Conservation (phyloP, 2,797 vertebrate species). For the Passerculus sandwichensis region DNA sequence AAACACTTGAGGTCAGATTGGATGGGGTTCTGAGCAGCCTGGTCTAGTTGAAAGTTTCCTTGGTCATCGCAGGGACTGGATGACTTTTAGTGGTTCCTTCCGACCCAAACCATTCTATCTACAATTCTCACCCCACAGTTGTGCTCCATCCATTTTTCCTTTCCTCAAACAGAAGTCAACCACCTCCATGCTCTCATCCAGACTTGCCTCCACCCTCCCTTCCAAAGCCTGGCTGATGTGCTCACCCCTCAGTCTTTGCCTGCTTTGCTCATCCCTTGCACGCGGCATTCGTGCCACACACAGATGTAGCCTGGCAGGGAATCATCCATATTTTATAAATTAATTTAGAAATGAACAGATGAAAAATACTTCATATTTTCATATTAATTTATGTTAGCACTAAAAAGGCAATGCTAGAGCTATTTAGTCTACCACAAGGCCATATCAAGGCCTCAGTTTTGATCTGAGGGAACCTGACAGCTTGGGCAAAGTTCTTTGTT, state of each 20-base stretch:
- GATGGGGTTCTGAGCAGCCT: fast-evolving
- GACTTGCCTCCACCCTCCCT: background rate
- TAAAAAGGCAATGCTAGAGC: conserved; percentile 3
- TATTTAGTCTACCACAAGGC: conserved; percentile 30
- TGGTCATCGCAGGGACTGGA: background rate
- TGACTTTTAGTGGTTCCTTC: background rate
- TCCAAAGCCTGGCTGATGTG: background rate
- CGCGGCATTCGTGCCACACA: fast-evolving
- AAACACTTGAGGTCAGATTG: background rate
- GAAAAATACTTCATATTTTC: conserved; percentile 17
- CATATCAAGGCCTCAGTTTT: conserved; percentile 21
- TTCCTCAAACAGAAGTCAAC: background rate
- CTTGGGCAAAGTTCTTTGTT: conserved; percentile 65
- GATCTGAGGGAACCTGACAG: conserved; percentile 54
- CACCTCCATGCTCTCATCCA: background rate
- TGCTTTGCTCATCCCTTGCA: background rate
- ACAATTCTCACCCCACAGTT: background rate
- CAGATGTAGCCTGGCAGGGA: background rate
- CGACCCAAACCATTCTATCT: background rate
- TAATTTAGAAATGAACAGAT: background rate
- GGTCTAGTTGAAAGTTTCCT: background rate
- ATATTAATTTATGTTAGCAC: background rate
- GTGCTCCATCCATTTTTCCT: background rate
- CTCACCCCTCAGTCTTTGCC: background rate
- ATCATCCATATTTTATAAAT: conserved; percentile 30